A percentile compares a stretch with the other conserved stretches of the same genome.
Conservation (phyloP, 2,113 vertebrate species). For the Trichomycterus rosablanca region DNA sequence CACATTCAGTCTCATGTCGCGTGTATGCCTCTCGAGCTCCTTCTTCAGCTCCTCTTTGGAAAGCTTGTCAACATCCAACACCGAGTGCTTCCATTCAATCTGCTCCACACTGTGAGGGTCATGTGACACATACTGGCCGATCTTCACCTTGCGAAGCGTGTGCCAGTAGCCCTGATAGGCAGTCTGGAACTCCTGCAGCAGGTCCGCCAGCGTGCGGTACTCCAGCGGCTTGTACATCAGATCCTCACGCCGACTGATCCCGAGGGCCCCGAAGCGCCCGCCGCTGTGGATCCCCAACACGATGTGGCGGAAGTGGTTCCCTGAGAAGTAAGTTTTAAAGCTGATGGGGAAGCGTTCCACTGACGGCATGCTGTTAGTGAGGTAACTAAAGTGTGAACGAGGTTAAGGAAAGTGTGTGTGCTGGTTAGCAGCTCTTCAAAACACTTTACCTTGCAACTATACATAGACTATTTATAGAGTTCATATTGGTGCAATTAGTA, state of each 20-base stretch:
- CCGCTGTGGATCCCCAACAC: conserved; percentile 94
- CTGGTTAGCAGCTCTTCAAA: conserved; percentile 7
- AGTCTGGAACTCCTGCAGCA: conserved; percentile 84
- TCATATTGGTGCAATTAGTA: too few relatives aligned
- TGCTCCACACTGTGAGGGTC: conserved; percentile 96
- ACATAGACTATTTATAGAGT: too few relatives aligned
- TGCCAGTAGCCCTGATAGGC: conserved; percentile 93
- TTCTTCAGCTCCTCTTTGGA: conserved; percentile 87
- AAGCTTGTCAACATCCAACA: conserved; percentile 86
- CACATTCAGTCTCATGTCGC: conserved; percentile 97
- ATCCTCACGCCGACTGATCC: conserved; percentile 90
- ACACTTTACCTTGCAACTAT: too few relatives aligned
- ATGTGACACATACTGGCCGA: conserved; percentile 94
- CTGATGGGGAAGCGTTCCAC: conserved; percentile 98
- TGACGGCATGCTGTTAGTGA: conserved; percentile 95
- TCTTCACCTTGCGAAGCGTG: conserved; percentile 88
- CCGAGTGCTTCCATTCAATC: conserved; percentile 94
- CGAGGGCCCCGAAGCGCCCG: conserved; percentile 90
- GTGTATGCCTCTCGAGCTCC: conserved; percentile 90
- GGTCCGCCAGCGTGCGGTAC: conserved; percentile 82
- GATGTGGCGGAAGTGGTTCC: conserved; percentile 96
- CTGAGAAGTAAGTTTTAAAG: conserved; percentile 99
- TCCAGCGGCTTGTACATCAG: conserved; percentile 94
- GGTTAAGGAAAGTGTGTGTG: conserved; percentile 79
- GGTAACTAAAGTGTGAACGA: conserved; percentile 74